Conservation (phyloP, 1,140 invertebrate species). For the Hylaeus volcanicus region DNA sequence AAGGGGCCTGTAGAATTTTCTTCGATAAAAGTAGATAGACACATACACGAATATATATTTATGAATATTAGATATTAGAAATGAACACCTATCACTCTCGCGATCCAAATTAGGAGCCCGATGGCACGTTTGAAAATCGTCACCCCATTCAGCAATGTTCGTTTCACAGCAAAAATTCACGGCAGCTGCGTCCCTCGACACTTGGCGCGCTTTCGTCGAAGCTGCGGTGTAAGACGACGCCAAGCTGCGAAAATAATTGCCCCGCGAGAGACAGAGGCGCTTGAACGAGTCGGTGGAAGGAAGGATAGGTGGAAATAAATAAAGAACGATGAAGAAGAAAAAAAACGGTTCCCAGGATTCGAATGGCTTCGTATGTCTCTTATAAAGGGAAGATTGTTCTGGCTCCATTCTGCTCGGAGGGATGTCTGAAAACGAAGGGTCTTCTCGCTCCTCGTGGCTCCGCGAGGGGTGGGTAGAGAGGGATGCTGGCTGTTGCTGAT, state of each 20-base stretch:
- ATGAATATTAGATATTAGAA: no score
- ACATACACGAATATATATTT: no score
- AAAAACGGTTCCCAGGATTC: conserved; percentile 78
- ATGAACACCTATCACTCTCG: no score
- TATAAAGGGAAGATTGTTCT: conserved; percentile 77
- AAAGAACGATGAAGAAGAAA: conserved; percentile 46
- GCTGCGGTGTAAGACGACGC: conserved; percentile 40
- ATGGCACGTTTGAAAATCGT: no score
- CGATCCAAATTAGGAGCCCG: no score
- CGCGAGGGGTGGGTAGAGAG: conserved; percentile 56
- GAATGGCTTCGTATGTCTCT: conserved; percentile 76
- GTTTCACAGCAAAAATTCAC: neutral
- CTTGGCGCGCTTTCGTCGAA: conserved; percentile 10
- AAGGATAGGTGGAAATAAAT: conserved; percentile 51
- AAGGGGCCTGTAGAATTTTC: no score
- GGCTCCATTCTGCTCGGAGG: conserved; percentile 63
- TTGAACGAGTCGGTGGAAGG: conserved; percentile 18
- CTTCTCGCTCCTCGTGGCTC: conserved; percentile 49
- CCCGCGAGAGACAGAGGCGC: conserved; percentile 67
- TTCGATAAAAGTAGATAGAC: no score
- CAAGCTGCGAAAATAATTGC: conserved; percentile 78
- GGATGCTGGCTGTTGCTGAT: conserved; percentile 65
- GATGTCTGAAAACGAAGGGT: conserved; percentile 66
- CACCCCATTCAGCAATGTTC: no score
- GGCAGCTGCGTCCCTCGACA: conserved; percentile 34